phyloP scores from a whole-genome alignment of 1,140 invertebrate species.

The Melanaphis sacchari region DNA sequence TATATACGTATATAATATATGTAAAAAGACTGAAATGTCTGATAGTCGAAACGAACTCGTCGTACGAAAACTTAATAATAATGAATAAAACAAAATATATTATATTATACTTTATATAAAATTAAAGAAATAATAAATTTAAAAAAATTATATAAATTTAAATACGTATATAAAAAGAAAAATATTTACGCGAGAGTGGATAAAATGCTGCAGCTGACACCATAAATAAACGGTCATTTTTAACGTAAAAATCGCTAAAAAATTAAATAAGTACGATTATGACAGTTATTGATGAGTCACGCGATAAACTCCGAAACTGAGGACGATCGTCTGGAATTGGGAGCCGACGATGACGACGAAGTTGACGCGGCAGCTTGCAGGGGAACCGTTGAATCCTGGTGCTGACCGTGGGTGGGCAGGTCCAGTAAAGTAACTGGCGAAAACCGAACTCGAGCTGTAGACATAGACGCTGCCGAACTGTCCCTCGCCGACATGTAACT shows the following conservation, averaged over 20 bases:
- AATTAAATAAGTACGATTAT: not conserved
- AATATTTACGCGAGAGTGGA: not conserved
- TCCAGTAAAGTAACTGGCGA: slow-evolving; percentile 75
- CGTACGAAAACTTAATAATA: not conserved
- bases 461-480: slow-evolving; percentile 69
- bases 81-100: not conserved
- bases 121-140: not conserved
- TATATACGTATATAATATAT: not conserved
- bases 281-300: not conserved
- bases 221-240: not conserved
- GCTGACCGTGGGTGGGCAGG: slow-evolving; percentile 72
- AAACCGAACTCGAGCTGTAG: slow-evolving; percentile 76
- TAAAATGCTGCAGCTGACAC: slow-evolving; percentile 27
- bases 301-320: slow-evolving; percentile 21
- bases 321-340: slow-evolving; percentile 58
- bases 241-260: not conserved
- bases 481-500: slow-evolving; percentile 85
- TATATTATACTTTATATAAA: not conserved
- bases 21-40: not conserved
- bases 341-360: slow-evolving; percentile 59
- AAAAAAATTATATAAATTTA: not conserved
- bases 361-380: slow-evolving; percentile 65
- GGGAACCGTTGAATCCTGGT: slow-evolving; percentile 71
- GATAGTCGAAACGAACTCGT: not conserved
- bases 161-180: not conserved